A percentile compares a stretch with the other conserved stretches of the same genome.
phyloP scores from a whole-genome alignment of 2,113 vertebrate species.

The Myotis davidii region DNA sequence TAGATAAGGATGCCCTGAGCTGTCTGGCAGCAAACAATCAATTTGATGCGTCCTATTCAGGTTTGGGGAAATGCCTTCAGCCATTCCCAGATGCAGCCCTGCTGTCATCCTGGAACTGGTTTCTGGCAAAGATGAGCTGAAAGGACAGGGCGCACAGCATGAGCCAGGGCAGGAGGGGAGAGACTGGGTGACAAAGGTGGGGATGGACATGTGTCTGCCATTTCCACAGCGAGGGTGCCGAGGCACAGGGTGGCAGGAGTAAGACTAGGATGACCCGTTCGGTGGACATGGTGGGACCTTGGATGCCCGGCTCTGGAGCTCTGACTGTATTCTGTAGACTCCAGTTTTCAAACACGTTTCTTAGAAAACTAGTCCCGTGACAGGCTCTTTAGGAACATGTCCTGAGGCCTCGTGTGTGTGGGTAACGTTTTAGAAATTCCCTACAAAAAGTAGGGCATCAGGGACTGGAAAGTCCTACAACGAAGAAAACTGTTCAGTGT shows the following conservation, averaged over 20 bases:
- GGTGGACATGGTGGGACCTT: not conserved
- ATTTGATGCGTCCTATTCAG: too few relatives aligned
- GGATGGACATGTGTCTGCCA: accelerated
- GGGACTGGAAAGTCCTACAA: not conserved
- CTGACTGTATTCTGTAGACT: not conserved
- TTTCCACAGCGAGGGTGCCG: not conserved
- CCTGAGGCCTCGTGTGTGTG: not conserved
- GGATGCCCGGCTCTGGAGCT: not conserved
- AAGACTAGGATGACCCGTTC: not conserved
- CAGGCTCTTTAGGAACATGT: not conserved
- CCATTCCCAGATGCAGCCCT: too few relatives aligned
- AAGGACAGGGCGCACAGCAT: not conserved
- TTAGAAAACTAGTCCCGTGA: not conserved
- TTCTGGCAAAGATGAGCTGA: not conserved
- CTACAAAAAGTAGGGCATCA: not conserved
- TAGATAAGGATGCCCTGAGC: too few relatives aligned
- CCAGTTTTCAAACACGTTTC: not conserved
- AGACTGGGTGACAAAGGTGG: not conserved
- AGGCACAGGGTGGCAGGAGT: not conserved
- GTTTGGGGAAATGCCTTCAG: too few relatives aligned
- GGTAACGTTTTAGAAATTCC: not conserved
- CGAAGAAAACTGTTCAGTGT: not conserved
- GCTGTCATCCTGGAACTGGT: too few relatives aligned
- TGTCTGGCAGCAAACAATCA: too few relatives aligned
- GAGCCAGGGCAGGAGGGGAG: not conserved